These are phyloP conservation scores for Tromatobia lineatoria DNA, from an alignment of 2,888 invertebrate genomes.

Conservation along the genomic window DNA sequence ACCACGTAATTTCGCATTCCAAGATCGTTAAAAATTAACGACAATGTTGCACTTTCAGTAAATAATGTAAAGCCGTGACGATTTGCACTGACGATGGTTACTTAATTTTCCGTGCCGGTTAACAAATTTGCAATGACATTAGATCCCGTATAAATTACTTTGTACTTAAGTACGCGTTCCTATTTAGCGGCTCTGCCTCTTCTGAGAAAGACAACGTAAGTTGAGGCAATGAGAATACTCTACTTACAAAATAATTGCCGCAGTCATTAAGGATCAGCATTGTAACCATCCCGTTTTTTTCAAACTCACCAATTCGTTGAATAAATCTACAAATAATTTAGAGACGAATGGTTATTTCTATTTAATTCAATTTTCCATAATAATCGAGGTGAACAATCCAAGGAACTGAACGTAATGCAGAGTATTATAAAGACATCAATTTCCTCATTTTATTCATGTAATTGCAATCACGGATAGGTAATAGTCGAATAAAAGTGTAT, in stretches of 20 bases:
- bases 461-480: too few species aligned
- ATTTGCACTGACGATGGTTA: conserved; percentile 20
- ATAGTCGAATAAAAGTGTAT: too few species aligned
- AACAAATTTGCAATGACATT: conserved; percentile 17
- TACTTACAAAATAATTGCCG: neutral
- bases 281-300: too few species aligned
- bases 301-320: too few species aligned
- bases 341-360: too few species aligned
- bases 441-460: too few species aligned
- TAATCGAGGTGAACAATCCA: too few species aligned
- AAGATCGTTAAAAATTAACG: conserved; percentile 75
- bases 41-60: conserved; percentile 55
- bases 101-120: conserved; percentile 5
- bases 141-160: conserved; percentile 1
- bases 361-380: too few species aligned
- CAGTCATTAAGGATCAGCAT: neutral
- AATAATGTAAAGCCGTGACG: conserved; percentile 58
- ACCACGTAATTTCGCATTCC: conserved; percentile 73
- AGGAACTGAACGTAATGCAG: too few species aligned
- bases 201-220: neutral
- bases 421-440: too few species aligned
- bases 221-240: neutral
- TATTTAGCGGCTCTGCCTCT: neutral
- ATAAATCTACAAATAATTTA: too few species aligned
- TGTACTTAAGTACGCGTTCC: neutral